Evolutionary conservation across 64 coral and sea anemone species (phyloP).

Genomic region (Anthopleura sola): DNA sequence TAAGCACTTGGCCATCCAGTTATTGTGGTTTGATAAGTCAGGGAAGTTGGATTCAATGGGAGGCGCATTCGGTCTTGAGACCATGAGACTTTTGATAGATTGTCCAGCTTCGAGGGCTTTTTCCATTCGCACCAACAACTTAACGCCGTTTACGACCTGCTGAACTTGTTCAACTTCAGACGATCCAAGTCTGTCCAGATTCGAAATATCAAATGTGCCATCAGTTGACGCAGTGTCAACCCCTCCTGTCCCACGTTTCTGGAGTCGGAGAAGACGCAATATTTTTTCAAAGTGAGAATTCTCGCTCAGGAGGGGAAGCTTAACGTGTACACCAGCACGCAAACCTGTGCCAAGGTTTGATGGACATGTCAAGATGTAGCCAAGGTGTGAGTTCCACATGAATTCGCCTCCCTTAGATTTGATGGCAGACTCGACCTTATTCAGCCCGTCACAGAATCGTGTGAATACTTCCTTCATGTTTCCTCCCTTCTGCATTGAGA

Average conservation of each 20-base stretch:
- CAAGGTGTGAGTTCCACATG: constrained; percentile 89
- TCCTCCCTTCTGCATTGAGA: constrained; percentile 88
- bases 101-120: constrained; percentile 76
- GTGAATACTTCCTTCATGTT: constrained; percentile 87
- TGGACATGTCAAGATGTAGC: constrained; percentile 74
- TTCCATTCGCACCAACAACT: constrained; percentile 68
- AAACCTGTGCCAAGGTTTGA: constrained; percentile 90
- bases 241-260: constrained; percentile 84
- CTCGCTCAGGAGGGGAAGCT: constrained; percentile 65
- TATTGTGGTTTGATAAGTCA: constrained; percentile 67
- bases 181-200: constrained; percentile 74
- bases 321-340: constrained; percentile 74
- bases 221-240: constrained; percentile 76
- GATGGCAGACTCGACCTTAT: constrained; percentile 74
- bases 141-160: constrained; percentile 67
- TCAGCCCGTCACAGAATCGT: constrained; percentile 81
- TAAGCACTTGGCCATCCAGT: constrained; percentile 78
- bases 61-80: constrained; percentile 4
- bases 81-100: constrained; percentile 46
- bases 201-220: constrained; percentile 79
- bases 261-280: constrained; percentile 55
- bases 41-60: constrained; percentile 53
- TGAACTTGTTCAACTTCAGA: constrained; percentile 89
- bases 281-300: constrained; percentile 54
- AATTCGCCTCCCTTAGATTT: constrained; percentile 76